Evolutionary conservation across 2,113 vertebrate genomes (phyloP).

Genomic region (Misgurnus mizolepis): DNA sequence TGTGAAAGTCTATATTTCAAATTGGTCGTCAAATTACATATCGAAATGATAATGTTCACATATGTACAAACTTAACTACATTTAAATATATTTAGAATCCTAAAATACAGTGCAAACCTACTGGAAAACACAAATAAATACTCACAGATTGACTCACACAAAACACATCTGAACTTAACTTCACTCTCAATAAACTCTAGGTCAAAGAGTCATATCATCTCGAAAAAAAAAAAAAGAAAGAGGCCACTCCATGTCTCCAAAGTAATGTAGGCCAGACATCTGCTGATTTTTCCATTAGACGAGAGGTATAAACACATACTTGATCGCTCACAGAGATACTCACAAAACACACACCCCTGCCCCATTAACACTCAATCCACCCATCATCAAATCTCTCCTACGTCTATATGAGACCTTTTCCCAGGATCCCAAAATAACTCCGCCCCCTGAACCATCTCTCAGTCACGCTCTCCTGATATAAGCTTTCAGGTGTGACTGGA

Average conservation of each 20-base stretch:
- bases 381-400: slow-evolving; percentile 21
- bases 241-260: slow-evolving; percentile 18
- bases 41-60: too few relatives aligned
- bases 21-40: too few relatives aligned
- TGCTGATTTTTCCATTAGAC: slow-evolving; percentile 43
- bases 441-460: neutral
- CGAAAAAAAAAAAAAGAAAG: neutral
- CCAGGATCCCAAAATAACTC: slow-evolving; percentile 36
- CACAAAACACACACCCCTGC: slow-evolving; percentile 13
- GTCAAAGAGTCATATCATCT: slow-evolving; percentile 7
- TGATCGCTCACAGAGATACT: neutral
- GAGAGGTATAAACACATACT: slow-evolving; percentile 7
- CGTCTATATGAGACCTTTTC: slow-evolving; percentile 2
- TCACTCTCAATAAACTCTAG: slow-evolving; percentile 17
- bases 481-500: slow-evolving; percentile 22
- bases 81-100: too few relatives aligned
- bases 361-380: slow-evolving; percentile 18
- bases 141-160: neutral
- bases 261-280: slow-evolving; percentile 37
- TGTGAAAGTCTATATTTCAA: too few relatives aligned
- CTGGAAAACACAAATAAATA: too few relatives aligned
- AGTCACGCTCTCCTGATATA: slow-evolving; percentile 21
- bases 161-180: slow-evolving; percentile 19
- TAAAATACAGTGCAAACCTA: too few relatives aligned
- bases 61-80: too few relatives aligned